Base-by-base conservation (phyloP, 2,113 vertebrate species). In the Zosterops japonicus region DNA sequence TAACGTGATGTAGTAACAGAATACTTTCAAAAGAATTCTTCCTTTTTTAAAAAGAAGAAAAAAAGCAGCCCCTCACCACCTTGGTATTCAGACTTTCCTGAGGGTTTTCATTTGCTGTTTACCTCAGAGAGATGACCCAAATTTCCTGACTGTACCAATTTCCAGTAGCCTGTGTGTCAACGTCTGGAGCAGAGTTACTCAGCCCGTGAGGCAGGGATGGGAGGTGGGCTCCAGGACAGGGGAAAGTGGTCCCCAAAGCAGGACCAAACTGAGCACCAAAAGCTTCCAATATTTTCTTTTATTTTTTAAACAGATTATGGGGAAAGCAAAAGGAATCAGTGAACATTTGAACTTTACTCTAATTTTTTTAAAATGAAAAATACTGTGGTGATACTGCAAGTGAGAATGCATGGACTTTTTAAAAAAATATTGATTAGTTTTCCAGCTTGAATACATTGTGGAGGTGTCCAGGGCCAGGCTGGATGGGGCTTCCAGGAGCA, bases 61-160 rank as follows among this genome's bases (percentile, higher is more conserved):
- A 22, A 89, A 47, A 21, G 12, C 21, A 47, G 22, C 44, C 65
- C 74, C 53, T 85, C 69, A n/a, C 14, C 47, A 70, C 56, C 17
- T 52, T 75, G 80, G 68, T 64, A 93, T 94, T 92, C 84, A 90
- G 85, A 91, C 64, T 95, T 98, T 94, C 77, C 84, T 63, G 79
- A 93, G 69, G n/a, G 42, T 78, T 97, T 97, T 96, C 63, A 42
- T 79, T 90, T 60, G 17, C 44, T 93, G 18, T 94, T 96, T 97
- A 86, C 82, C 71, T 96, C 84, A 95, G 53, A 90, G 78, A 89
- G 95, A 93, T 96, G 69, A 90, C 83, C 93, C 0, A 12, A 63
- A 75, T 96, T 97, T 97, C 86, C 68, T 91, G 83, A n/a, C 50
- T 93, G 35, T 79, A 57, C 87, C 47, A 44, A 60, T 92, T 77